These are phyloP conservation scores for Pipistrellus kuhlii DNA, from an alignment of 2,797 vertebrate species.

Conservation along the genomic window DNA sequence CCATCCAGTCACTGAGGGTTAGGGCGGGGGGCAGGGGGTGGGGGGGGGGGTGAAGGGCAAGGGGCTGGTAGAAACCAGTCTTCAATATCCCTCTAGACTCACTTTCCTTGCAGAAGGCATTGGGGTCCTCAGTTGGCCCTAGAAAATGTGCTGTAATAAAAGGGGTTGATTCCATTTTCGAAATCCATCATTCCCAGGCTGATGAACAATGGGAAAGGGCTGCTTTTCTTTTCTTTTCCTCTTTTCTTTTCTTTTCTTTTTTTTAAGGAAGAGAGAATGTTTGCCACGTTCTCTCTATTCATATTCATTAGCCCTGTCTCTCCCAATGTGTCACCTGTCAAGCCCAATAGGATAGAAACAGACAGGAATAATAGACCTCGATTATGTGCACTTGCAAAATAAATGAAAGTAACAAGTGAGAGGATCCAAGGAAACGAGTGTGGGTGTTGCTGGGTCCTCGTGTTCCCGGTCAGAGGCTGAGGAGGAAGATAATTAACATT, in stretches of 20 bases:
- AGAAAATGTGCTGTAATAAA: not conserved
- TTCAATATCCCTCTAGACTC: not conserved
- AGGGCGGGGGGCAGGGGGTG: rapidly evolving
- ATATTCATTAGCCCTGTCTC: not conserved
- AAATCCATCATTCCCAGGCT: not conserved
- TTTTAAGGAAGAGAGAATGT: not conserved
- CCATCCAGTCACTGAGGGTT: not conserved
- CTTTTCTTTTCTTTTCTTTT: too few relatives aligned
- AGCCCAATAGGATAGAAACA: not conserved
- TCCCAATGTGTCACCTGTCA: not conserved
- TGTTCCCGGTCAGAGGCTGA: not conserved
- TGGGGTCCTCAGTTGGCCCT: not conserved
- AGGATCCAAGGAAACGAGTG: not conserved
- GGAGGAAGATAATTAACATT: not conserved
- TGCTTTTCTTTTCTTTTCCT: too few relatives aligned
- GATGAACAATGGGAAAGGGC: not conserved
- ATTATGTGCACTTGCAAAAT: not conserved
- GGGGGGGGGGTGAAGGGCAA: too few relatives aligned
- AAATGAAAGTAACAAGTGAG: not conserved
- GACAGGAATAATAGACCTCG: not conserved
- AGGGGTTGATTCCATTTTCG: not conserved
- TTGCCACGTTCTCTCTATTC: not conserved
- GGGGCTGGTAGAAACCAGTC: too few relatives aligned
- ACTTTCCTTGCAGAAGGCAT: not conserved
- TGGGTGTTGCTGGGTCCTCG: not conserved